These are phyloP conservation scores for Arrhamphus sclerolepis DNA, from an alignment of 2,797 vertebrate species.

Conservation along the genomic window DNA sequence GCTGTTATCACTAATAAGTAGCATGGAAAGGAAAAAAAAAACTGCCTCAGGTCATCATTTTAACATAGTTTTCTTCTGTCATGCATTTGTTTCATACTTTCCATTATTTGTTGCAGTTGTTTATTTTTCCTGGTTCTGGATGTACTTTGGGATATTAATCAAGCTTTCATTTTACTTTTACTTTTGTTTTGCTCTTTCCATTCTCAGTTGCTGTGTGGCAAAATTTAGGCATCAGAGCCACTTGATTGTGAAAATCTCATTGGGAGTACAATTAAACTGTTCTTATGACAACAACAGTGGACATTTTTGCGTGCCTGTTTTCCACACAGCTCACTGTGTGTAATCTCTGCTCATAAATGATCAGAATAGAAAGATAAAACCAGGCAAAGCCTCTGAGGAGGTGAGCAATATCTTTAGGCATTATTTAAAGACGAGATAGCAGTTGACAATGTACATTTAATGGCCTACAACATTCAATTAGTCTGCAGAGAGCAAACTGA, in stretches of 20 bases:
- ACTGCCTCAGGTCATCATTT: too few relatives aligned
- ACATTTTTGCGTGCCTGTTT: too few relatives aligned
- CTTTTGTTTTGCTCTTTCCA: too few relatives aligned
- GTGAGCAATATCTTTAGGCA: background rate
- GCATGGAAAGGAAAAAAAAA: background rate
- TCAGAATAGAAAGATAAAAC: background rate
- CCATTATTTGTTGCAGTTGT: too few relatives aligned
- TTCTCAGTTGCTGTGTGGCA: background rate
- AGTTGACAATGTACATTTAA: slow-evolving; percentile 10
- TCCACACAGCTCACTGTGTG: background rate
- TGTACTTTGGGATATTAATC: too few relatives aligned
- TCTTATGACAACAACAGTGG: too few relatives aligned
- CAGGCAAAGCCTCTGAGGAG: background rate
- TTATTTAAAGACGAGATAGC: slow-evolving; percentile 1
- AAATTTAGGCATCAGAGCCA: background rate
- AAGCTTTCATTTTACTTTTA: too few relatives aligned
- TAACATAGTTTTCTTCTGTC: too few relatives aligned
- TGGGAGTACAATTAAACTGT: background rate
- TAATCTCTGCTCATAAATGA: background rate
- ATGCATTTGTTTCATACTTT: too few relatives aligned
- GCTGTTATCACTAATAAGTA: background rate
- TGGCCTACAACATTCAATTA: slow-evolving; percentile 18
- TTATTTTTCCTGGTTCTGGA: too few relatives aligned
- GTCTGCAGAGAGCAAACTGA: background rate
- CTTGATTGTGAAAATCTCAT: background rate